A percentile compares a stretch with the other conserved stretches of the same genome.
phyloP scores from a whole-genome alignment of 2,113 vertebrate genomes.

The Regulus satrapa region DNA sequence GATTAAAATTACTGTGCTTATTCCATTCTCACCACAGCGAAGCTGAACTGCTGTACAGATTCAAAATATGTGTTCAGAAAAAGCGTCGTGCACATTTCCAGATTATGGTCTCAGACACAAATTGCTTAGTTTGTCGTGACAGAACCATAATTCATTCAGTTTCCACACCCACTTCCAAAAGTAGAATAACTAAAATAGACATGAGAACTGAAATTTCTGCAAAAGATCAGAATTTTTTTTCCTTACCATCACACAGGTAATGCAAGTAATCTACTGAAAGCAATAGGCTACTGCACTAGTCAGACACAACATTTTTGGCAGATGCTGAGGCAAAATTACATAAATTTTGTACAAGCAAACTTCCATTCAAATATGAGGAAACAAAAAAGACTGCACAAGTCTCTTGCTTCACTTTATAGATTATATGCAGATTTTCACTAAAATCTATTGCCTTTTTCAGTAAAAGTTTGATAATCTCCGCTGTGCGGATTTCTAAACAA shows the following conservation, averaged over 20 bases:
- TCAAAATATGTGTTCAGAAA: background rate
- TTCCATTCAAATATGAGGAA: slow-evolving; percentile 51
- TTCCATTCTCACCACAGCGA: background rate
- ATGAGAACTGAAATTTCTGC: slow-evolving; percentile 59
- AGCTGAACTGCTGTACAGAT: background rate
- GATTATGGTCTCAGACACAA: slow-evolving; percentile 41
- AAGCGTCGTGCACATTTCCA: background rate
- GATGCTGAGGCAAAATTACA: slow-evolving; percentile 29
- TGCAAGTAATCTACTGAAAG: slow-evolving; percentile 56
- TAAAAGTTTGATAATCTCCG: slow-evolving; percentile 49
- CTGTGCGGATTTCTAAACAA: slow-evolving; percentile 47
- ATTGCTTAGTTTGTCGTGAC: slow-evolving; percentile 42
- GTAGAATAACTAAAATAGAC: slow-evolving; percentile 52
- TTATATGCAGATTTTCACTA: slow-evolving; percentile 38
- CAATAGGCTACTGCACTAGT: slow-evolving; percentile 10
- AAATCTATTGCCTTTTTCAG: slow-evolving; percentile 28
- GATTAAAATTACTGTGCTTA: slow-evolving; percentile 31
- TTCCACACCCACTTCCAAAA: slow-evolving; percentile 44
- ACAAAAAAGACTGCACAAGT: slow-evolving; percentile 33
- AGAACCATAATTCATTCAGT: slow-evolving; percentile 56
- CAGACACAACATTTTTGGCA: slow-evolving; percentile 43
- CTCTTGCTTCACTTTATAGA: slow-evolving; percentile 53
- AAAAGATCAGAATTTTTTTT: slow-evolving; percentile 37
- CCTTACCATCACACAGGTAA: slow-evolving; percentile 42
- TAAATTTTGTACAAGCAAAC: background rate